Conservation (phyloP, 2,888 invertebrate species). For the Apodemia hepburni region DNA sequence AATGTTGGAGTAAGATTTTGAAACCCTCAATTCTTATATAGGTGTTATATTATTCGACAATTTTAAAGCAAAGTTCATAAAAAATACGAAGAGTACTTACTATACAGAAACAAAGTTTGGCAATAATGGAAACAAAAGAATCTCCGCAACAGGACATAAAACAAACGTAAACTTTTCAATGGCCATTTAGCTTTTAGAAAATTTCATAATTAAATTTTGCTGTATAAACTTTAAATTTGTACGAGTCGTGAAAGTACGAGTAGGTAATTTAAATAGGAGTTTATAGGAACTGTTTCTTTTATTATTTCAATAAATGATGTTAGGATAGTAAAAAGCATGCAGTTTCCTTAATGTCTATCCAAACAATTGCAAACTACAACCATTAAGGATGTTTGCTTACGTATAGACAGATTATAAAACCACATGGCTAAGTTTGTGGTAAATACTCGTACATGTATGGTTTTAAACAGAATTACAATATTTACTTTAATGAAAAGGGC, state of each 20-base stretch:
- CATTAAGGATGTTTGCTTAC: too few species aligned
- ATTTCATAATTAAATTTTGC: constrained; percentile 7
- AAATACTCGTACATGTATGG: too few species aligned
- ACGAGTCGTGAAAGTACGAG: not conserved
- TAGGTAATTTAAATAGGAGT: not conserved
- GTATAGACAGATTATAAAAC: too few species aligned
- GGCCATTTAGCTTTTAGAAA: constrained; percentile 10
- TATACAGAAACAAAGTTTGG: constrained; percentile 8
- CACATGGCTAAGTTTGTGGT: too few species aligned
- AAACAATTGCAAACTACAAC: too few species aligned
- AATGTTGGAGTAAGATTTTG: too few species aligned
- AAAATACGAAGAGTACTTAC: not conserved
- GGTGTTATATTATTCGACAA: not conserved
- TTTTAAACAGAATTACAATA: too few species aligned
- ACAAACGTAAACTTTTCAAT: constrained; percentile 13
- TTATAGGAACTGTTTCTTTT: not conserved
- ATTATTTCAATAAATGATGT: too few species aligned
- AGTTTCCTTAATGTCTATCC: too few species aligned
- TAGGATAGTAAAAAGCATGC: too few species aligned
- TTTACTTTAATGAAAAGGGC: too few species aligned
- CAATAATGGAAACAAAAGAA: constrained; percentile 12
- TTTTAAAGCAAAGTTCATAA: not conserved
- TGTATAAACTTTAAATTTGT: not conserved
- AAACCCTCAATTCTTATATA: too few species aligned
- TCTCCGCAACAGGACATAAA: constrained; percentile 8